Percentiles rank a stretch among this genome's conserved stretches.
These are phyloP conservation scores for Eulacestoma nigropectus DNA, from an alignment of 2,113 vertebrate genomes.

Conservation along the genomic window DNA sequence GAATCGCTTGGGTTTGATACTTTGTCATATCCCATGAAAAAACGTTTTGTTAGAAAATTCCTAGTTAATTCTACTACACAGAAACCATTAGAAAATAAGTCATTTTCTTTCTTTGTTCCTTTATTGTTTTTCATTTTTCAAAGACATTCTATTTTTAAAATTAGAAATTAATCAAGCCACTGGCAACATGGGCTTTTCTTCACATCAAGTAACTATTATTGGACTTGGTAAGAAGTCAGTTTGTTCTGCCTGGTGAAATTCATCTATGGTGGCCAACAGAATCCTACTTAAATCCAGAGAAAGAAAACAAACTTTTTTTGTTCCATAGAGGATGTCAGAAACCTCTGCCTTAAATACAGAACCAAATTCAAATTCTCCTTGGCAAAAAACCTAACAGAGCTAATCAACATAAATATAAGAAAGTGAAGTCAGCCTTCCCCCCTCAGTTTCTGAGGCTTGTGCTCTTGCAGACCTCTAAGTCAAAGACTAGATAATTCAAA, in stretches of 20 bases:
- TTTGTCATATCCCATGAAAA: background rate
- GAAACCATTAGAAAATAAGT: background rate
- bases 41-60: conserved; percentile 21
- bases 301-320: background rate
- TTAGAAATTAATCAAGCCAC: background rate
- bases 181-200: background rate
- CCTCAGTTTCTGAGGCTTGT: background rate
- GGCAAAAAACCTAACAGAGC: background rate
- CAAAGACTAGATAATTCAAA: background rate
- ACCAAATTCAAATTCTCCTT: background rate
- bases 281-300: conserved; percentile 2
- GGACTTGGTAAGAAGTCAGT: background rate
- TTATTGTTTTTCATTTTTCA: background rate
- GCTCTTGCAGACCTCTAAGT: background rate
- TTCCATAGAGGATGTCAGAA: background rate
- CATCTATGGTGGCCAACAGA: background rate
- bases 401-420: background rate
- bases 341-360: background rate
- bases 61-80: background rate
- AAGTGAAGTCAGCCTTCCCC: background rate
- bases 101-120: background rate
- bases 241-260: background rate
- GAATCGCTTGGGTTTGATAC: background rate
- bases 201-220: background rate
- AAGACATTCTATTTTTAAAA: conserved; percentile 6